Evolutionary conservation across 1,140 invertebrate species (phyloP).

Genomic region (Caenorhabditis tropicalis): DNA sequence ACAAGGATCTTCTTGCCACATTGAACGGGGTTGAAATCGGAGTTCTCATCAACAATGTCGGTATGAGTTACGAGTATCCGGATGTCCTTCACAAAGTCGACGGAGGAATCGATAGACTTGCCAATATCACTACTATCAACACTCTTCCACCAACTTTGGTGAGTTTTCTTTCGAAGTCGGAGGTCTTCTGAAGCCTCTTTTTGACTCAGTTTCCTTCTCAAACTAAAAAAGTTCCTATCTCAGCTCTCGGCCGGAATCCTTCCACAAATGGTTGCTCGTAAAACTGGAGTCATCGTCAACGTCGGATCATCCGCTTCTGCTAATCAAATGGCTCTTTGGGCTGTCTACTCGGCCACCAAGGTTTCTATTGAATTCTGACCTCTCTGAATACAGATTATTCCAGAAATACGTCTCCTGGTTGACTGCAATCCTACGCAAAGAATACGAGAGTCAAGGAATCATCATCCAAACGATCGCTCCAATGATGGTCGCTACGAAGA

Average conservation of each 20-base stretch:
- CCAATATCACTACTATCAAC: constrained; percentile 65
- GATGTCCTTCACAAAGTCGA: constrained; percentile 66
- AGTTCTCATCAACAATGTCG: constrained; percentile 71
- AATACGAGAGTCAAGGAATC: constrained; percentile 63
- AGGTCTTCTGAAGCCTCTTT: no score
- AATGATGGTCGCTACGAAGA: constrained; percentile 71
- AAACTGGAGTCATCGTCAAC: constrained; percentile 61
- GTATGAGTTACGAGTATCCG: constrained; percentile 68
- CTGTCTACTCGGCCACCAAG: constrained; percentile 68
- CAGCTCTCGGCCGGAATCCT: constrained; percentile 59
- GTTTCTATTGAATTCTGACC: constrained; percentile 39
- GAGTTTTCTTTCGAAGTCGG: neutral
- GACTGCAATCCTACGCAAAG: constrained; percentile 61
- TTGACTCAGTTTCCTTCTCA: no score
- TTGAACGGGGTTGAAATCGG: constrained; percentile 65
- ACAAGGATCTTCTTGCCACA: constrained; percentile 56
- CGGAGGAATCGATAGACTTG: constrained; percentile 63
- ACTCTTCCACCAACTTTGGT: constrained; percentile 55
- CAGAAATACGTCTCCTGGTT: constrained; percentile 64
- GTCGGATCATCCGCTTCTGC: constrained; percentile 56
- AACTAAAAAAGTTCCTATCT: constrained; percentile 3
- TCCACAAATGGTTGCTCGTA: constrained; percentile 58
- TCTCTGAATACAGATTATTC: constrained; percentile 48
- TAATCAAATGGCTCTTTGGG: constrained; percentile 58
- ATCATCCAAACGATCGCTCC: constrained; percentile 65